These are phyloP conservation scores for Notospermus geniculatus DNA, from an alignment of 1,140 invertebrate species.

Conservation along the genomic window DNA sequence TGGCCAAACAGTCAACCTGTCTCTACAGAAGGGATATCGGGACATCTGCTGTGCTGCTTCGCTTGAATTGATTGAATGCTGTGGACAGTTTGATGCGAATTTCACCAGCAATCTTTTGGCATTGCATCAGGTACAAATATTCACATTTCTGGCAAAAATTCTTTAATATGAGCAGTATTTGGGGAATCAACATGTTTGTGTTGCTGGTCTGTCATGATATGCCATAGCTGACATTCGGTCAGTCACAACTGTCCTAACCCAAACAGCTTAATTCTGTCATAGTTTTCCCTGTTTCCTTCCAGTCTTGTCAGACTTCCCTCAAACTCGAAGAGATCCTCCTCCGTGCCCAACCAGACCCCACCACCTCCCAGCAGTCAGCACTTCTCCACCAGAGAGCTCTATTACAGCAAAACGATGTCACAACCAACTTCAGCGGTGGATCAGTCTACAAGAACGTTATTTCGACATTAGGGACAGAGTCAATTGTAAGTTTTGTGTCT, in stretches of 20 bases:
- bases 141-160: no score
- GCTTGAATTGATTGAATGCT: conserved; percentile 43
- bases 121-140: conserved; percentile 40
- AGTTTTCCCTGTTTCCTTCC: background rate
- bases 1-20: conserved; percentile 39
- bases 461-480: conserved; percentile 34
- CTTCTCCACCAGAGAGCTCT: conserved; percentile 38
- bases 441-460: conserved; percentile 29
- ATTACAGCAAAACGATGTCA: conserved; percentile 32
- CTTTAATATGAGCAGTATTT: no score
- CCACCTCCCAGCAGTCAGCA: conserved; percentile 40
- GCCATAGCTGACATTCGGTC: no score
- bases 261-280: no score
- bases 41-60: conserved; percentile 35
- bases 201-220: no score
- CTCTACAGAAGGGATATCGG: conserved; percentile 38
- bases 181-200: no score
- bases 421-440: conserved; percentile 32
- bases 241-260: no score
- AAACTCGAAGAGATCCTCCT: conserved; percentile 35
- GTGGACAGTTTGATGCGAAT: conserved; percentile 47
- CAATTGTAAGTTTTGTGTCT: conserved; percentile 32
- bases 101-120: conserved; percentile 42
- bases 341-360: conserved; percentile 41
- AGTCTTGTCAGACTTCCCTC: conserved; percentile 43